phyloP scores from a whole-genome alignment of 1,140 invertebrate species.

The Hylaeus anthracinus region DNA sequence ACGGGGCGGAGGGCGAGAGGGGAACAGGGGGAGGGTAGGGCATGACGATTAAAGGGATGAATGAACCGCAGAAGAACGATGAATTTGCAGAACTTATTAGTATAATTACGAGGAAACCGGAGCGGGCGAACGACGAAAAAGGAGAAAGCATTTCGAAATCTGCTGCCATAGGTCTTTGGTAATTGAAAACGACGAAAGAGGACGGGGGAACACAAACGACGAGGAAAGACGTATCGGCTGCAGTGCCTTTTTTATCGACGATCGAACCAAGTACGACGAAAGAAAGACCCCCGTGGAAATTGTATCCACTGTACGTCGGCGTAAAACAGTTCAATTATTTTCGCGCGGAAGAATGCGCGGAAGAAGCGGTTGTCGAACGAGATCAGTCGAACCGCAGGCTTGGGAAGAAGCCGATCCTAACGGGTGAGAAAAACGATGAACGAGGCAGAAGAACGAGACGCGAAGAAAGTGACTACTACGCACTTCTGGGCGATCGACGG shows the following conservation, averaged over 20 bases:
- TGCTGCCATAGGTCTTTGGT: not conserved
- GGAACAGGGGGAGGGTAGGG: not conserved
- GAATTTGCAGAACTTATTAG: conserved; percentile 38
- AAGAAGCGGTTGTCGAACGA: conserved; percentile 20
- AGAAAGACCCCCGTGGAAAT: not conserved
- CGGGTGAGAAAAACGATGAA: not conserved
- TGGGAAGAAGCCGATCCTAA: not conserved
- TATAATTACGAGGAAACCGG: not conserved
- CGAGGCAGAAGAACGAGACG: too few species aligned
- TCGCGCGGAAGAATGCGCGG: not conserved
- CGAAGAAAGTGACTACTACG: not conserved
- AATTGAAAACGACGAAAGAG: not conserved
- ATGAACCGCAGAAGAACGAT: conserved; percentile 37
- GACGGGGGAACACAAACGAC: not conserved
- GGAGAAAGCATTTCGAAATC: not conserved
- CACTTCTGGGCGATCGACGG: not conserved
- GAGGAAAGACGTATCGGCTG: not conserved
- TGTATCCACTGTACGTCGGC: not conserved
- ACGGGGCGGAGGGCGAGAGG: conserved; percentile 25
- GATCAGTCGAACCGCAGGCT: conserved; percentile 6
- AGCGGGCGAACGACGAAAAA: not conserved
- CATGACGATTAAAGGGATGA: conserved; percentile 22
- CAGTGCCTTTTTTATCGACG: not conserved
- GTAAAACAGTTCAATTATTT: conserved; percentile 8
- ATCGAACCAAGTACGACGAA: not conserved